These are phyloP conservation scores for Onychostoma macrolepis DNA, from an alignment of 2,113 vertebrate species.

Conservation along the genomic window DNA sequence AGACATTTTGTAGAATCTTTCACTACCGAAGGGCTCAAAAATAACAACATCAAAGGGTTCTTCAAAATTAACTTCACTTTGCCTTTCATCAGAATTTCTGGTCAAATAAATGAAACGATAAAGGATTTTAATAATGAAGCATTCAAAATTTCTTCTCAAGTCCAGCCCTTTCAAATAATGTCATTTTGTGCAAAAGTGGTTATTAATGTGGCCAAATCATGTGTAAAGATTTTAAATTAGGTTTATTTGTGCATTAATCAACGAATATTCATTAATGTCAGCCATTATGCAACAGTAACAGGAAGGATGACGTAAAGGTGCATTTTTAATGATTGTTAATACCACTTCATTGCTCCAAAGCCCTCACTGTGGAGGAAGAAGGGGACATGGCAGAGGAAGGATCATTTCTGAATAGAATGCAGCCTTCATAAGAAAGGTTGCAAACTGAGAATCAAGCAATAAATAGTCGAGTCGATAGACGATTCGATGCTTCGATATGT, in stretches of 20 bases:
- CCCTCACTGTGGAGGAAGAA: not conserved
- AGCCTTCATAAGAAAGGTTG: not conserved
- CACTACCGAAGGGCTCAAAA: not conserved
- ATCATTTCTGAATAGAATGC: not conserved
- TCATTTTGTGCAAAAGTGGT: not conserved
- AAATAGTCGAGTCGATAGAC: too few relatives aligned
- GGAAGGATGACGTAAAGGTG: not conserved
- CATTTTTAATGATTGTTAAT: not conserved
- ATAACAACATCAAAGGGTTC: not conserved
- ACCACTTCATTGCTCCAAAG: not conserved
- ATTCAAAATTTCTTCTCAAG: not conserved
- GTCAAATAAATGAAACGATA: not conserved
- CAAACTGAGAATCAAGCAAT: not conserved
- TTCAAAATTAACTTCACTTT: not conserved
- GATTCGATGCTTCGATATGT: too few relatives aligned
- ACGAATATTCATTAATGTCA: not conserved
- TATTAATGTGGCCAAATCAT: not conserved
- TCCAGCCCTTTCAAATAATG: not conserved
- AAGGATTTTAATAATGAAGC: not conserved
- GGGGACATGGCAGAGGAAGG: not conserved
- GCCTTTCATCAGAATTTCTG: not conserved
- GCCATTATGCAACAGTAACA: not conserved
- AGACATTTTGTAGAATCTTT: not conserved
- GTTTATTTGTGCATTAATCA: not conserved
- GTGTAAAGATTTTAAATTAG: not conserved